Evolutionary conservation across 92 coral and sea anemone species (phyloP), one percentile per base, ranked within the genome.

Genomic region (Meandrina meandrites): DNA sequence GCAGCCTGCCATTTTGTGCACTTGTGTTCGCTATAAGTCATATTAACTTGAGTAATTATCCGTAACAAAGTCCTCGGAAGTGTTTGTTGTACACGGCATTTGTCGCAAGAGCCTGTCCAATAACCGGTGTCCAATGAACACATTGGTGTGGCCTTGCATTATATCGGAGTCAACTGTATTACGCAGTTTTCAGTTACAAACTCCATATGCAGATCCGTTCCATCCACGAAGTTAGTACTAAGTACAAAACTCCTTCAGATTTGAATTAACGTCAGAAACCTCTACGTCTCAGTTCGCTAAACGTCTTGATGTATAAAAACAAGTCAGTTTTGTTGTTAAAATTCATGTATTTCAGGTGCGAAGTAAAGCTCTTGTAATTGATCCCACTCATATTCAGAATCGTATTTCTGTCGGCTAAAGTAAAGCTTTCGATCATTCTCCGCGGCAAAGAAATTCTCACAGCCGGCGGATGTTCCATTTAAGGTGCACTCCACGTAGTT

Each of bases 401-500:
- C 60, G 47, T 75, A 75, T 58, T 57, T 27, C 19, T 76, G 60
- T 8, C 64, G 42, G 47, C 66, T 66, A 11, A 37, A 22, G 50
- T 76, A 85, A 57, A 32, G 81, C 27, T 17, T 45, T 48, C 83
- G 60, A 31, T 80, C 86, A 45, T 85, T 17, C 11, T 81, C 77
- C 10, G 81, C 54, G 16, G 72, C 81, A 48, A 92, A 77, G 79
- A 85, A 66, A 14, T 71, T 16, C 37, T 87, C 79, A 64, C 98
- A 94, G 17, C 91, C 92, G 10, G 93, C 85, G 35, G 79, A 84
- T 18, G 90, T 76, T 0, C 50, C 73, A 76, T 90, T 81, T 18
- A 88, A 62, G 28, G 90, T 92, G 45, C 98, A 94, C 27, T 83
- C 88, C 22, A 88, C 83, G 76, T 91, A 95, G 14, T 92, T 84